Evolutionary conservation across 2,888 invertebrate genomes (phyloP), one percentile per base, ranked within the genome.

Genomic region (Stenurella melanura): DNA sequence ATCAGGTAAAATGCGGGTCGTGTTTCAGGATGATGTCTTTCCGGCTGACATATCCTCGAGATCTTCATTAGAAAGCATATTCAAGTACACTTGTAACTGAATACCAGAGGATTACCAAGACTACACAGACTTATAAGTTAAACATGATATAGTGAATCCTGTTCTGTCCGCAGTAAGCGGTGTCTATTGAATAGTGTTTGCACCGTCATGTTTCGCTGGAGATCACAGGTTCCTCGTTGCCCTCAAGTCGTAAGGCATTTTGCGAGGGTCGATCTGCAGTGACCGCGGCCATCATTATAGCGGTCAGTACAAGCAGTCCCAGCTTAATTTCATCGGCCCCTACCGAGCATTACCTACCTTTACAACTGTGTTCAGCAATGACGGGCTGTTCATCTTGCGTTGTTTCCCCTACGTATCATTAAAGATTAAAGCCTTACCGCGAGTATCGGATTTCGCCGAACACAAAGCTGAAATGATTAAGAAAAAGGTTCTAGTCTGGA

Each of bases 211-310:
- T 69, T 69, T 26, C 34, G 18, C 34, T 15, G 38, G 57, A 68
- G 56, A 56, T 54, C 56, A 30, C n/a, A 68, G 68, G 68, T 26
- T 68, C 26, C 26, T 42, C 26, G 60, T n/a, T 60, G 70, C 61
- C 74, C 73, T 74, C 67, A 30, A 69, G 67, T 66, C 63, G 73
- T 60, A 67, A 76, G 70, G 73, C 72, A 61, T 77, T 74, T 58
- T 73, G 72, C 50, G n/a, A 57, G 78, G 80, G 81, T 78, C 78
- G 76, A 73, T 75, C 77, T 67, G 64, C 69, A 77, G 58, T 75
- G 81, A 81, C 81, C 81, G 67, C 81, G 26, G 73, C 60, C 78
- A 77, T 81, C 80, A 82, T 82, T 81, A 81, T 69, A 66, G 81
- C 76, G 82, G 82, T 79, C 79, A 73, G 64, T 73, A 77, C 74